These are phyloP conservation scores for Amphipyra tragopoginis DNA, from an alignment of 2,888 invertebrate species.

Conservation along the genomic window DNA sequence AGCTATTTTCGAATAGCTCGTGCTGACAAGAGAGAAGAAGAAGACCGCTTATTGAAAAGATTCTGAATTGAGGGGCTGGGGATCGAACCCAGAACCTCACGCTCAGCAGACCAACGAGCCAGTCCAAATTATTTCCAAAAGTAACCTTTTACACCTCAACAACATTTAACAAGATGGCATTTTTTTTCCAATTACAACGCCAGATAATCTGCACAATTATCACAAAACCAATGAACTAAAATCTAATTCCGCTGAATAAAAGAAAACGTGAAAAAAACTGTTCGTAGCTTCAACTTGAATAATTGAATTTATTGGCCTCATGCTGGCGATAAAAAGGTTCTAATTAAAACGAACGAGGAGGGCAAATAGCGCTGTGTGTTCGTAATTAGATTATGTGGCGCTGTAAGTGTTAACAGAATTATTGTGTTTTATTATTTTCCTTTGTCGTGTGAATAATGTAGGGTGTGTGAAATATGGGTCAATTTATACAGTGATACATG, in stretches of 20 bases:
- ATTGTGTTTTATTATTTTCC: constrained; percentile 8
- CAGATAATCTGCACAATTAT: constrained; percentile 37
- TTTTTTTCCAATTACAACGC: too few species aligned
- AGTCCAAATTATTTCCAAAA: too few species aligned
- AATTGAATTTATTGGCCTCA: constrained; percentile 64
- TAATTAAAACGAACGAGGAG: constrained; percentile 61
- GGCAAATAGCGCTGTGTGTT: constrained; percentile 51
- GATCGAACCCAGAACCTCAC: too few species aligned
- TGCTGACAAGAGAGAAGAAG: too few species aligned
- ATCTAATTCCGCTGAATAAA: constrained; percentile 51
- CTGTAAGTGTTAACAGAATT: constrained; percentile 29
- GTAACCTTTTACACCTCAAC: constrained; percentile 9
- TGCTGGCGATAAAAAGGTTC: constrained; percentile 62
- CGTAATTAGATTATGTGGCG: constrained; percentile 55
- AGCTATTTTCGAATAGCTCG: too few species aligned
- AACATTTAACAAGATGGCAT: too few species aligned
- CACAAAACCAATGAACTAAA: constrained; percentile 49
- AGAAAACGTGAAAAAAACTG: constrained; percentile 44
- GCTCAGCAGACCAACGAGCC: too few species aligned
- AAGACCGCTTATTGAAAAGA: too few species aligned
- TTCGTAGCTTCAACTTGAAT: constrained; percentile 51
- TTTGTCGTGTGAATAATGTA: constrained; percentile 5
- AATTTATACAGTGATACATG: too few species aligned
- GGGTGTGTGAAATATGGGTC: not conserved
- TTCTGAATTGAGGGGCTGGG: too few species aligned